Evolutionary conservation across 2,113 vertebrate genomes (phyloP).

Genomic region (Acrocephalus kingi): DNA sequence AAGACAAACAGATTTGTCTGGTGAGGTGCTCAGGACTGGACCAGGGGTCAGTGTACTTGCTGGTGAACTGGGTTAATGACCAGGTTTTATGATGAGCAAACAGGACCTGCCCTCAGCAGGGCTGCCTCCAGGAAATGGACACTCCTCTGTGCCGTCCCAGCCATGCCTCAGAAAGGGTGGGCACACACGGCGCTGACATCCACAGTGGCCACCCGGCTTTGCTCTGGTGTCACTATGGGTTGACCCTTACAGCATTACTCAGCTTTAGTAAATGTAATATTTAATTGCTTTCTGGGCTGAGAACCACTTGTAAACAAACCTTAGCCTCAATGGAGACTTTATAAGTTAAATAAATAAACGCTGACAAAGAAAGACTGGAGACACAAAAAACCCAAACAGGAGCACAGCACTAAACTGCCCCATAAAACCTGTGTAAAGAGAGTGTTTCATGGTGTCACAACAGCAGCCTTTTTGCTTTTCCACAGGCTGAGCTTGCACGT

Average conservation of each 20-base stretch:
- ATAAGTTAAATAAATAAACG: constrained; percentile 28
- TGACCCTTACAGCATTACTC: background rate
- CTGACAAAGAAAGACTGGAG: constrained; percentile 18
- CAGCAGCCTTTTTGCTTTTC: background rate
- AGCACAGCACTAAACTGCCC: constrained; percentile 1
- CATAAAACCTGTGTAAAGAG: constrained; percentile 37
- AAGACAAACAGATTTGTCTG: constrained; percentile 1
- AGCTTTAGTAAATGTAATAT: background rate
- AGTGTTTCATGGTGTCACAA: background rate
- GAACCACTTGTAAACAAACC: constrained; percentile 38
- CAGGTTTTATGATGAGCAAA: constrained; percentile 18
- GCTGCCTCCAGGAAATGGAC: background rate
- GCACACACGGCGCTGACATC: background rate
- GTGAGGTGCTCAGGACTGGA: background rate
- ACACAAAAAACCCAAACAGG: background rate
- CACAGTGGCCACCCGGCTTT: background rate
- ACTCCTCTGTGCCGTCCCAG: background rate
- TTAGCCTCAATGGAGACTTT: background rate
- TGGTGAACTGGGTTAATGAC: background rate
- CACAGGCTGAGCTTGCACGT: background rate
- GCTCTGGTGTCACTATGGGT: background rate
- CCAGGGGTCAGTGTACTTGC: background rate
- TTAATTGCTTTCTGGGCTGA: constrained; percentile 22
- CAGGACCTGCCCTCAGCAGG: background rate
- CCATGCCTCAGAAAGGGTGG: fast-evolving